Evolutionary conservation across 2,113 vertebrate species (phyloP).

Genomic region (Caretta caretta): DNA sequence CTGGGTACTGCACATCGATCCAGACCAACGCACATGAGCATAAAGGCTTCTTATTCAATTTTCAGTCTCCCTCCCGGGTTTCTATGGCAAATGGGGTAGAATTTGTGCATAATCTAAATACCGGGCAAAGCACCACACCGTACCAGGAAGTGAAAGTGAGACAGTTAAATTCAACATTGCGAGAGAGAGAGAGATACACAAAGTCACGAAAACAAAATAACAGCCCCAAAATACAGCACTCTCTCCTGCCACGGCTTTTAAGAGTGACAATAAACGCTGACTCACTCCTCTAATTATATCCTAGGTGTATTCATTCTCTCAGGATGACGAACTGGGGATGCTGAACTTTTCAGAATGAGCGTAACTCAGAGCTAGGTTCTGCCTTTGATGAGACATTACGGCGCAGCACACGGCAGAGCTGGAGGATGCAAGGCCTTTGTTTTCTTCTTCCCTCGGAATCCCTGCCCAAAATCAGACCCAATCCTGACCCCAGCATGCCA

Average conservation of each 20-base stretch:
- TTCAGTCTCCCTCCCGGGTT: neutral
- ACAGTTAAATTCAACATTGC: constrained; percentile 23
- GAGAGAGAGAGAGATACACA: neutral
- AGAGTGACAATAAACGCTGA: constrained; percentile 13
- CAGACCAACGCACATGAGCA: neutral
- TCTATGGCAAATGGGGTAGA: constrained; percentile 50
- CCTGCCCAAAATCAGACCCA: neutral
- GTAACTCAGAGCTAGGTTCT: constrained; percentile 34
- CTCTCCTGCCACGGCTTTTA: constrained; percentile 6
- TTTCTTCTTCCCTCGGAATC: fast-evolving
- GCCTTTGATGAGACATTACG: constrained; percentile 13
- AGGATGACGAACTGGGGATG: constrained; percentile 23
- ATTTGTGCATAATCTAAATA: constrained; percentile 34
- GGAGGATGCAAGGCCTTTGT: neutral
- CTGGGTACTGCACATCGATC: neutral
- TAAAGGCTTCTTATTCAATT: neutral
- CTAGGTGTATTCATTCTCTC: constrained; percentile 28
- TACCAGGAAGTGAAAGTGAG: constrained; percentile 30
- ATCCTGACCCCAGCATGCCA: neutral
- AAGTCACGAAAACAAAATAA: constrained; percentile 13
- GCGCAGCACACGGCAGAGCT: neutral
- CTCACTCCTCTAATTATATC: constrained; percentile 51
- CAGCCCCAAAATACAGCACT: neutral
- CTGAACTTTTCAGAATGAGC: constrained; percentile 46
- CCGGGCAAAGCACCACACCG: neutral